Evolutionary conservation across 1,140 invertebrate species (phyloP).

Genomic region (Harpegnathos saltator): DNA sequence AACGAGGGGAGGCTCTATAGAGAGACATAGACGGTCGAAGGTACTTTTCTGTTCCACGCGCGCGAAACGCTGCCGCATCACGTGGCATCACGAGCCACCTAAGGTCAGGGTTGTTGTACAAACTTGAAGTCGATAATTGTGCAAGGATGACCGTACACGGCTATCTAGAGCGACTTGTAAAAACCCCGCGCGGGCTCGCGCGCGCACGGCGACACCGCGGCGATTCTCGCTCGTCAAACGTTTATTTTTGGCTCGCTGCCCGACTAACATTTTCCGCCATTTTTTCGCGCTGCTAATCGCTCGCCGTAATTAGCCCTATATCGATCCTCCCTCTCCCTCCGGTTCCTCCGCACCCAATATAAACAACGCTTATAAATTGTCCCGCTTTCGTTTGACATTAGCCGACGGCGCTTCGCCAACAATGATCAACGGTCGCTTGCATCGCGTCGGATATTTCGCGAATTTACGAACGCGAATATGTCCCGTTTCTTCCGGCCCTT

Average conservation of each 20-base stretch:
- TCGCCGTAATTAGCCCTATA: constrained; percentile 29
- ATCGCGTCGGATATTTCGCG: not conserved
- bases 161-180: constrained; percentile 53
- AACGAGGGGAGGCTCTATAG: not conserved
- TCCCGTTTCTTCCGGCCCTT: too few relatives aligned
- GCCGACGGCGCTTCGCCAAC: not conserved
- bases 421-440: not conserved
- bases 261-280: constrained; percentile 40
- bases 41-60: constrained; percentile 31
- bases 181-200: constrained; percentile 31
- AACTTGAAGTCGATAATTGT: constrained; percentile 73
- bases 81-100: constrained; percentile 42
- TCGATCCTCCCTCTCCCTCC: constrained; percentile 2
- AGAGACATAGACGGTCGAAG: constrained; percentile 4
- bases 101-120: constrained; percentile 69
- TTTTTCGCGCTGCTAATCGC: constrained; percentile 32
- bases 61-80: constrained; percentile 10
- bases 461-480: not conserved
- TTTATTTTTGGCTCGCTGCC: constrained; percentile 33
- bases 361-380: constrained; percentile 30
- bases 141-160: constrained; percentile 70
- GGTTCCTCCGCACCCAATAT: not conserved
- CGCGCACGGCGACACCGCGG: not conserved
- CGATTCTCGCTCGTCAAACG: constrained; percentile 43
- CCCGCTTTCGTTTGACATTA: not conserved